phyloP scores from a whole-genome alignment of 2,113 vertebrate species.

The Aythya baeri region DNA sequence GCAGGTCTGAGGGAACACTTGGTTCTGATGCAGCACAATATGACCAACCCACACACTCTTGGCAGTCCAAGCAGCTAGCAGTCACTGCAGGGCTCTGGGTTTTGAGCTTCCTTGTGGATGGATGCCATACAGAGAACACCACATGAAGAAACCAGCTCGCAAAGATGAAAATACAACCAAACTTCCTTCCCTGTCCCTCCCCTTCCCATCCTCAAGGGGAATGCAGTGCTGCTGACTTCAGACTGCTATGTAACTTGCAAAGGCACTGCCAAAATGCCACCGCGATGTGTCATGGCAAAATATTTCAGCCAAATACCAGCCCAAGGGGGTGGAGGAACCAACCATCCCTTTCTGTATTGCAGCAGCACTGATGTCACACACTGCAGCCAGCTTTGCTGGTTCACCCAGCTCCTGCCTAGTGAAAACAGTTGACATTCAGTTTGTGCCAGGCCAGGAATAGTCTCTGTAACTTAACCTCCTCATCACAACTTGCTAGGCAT shows the following conservation, averaged over 20 bases:
- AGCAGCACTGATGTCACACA: constrained; percentile 45
- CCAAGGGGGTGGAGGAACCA: neutral
- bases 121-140: neutral
- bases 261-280: constrained; percentile 31
- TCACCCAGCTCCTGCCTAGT: constrained; percentile 18
- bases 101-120: neutral
- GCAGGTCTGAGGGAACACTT: neutral
- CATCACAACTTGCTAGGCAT: neutral
- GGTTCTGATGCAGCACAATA: neutral
- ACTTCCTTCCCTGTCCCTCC: neutral
- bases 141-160: neutral
- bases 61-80: neutral
- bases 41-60: neutral
- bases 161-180: neutral
- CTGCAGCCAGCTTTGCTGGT: neutral
- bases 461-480: constrained; percentile 53
- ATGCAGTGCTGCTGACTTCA: neutral
- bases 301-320: constrained; percentile 45
- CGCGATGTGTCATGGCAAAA: constrained; percentile 21
- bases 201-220: neutral
- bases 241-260: neutral
- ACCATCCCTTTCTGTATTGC: neutral
- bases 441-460: constrained; percentile 59
- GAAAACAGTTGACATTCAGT: constrained; percentile 64
- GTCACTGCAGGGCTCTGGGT: neutral